Evolutionary conservation across 2,888 invertebrate species (phyloP).

Genomic region (Cataglyphis rosenhaueri): DNA sequence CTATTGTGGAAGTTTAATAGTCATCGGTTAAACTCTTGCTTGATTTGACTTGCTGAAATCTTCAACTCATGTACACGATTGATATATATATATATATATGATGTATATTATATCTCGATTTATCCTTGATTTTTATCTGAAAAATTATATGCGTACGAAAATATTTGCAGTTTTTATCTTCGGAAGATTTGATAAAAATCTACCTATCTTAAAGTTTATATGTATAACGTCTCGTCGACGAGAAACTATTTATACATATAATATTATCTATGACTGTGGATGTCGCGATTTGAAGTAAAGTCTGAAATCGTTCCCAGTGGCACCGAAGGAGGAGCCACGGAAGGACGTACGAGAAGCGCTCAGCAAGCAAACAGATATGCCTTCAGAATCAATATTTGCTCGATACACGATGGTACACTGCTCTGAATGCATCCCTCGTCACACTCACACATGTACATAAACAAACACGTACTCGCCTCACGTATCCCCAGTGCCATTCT

Average conservation of each 20-base stretch:
- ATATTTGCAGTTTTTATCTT: slow-evolving; percentile 31
- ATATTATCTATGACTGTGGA: slow-evolving; percentile 46
- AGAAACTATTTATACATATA: slow-evolving; percentile 59
- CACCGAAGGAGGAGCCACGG: slow-evolving; percentile 27
- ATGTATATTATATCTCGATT: neutral
- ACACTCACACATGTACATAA: slow-evolving; percentile 51
- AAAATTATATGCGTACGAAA: neutral
- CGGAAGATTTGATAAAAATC: neutral
- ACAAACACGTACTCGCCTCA: slow-evolving; percentile 54
- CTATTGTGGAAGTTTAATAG: slow-evolving; percentile 6
- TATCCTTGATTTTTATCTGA: neutral
- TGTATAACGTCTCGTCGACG: neutral
- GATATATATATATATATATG: neutral
- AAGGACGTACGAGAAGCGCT: slow-evolving; percentile 58
- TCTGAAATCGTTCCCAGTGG: slow-evolving; percentile 35
- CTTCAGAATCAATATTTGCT: slow-evolving; percentile 83
- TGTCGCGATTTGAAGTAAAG: slow-evolving; percentile 48
- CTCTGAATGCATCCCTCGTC: slow-evolving; percentile 77
- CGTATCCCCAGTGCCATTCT: slow-evolving; percentile 26
- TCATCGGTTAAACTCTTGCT: slow-evolving; percentile 14
- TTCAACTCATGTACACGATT: neutral
- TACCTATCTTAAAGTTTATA: neutral
- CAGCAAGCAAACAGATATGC: slow-evolving; percentile 81
- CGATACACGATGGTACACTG: slow-evolving; percentile 78
- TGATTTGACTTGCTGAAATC: neutral